phyloP scores from a whole-genome alignment of 1,140 invertebrate species.

The Leptinotarsa lineolata region DNA sequence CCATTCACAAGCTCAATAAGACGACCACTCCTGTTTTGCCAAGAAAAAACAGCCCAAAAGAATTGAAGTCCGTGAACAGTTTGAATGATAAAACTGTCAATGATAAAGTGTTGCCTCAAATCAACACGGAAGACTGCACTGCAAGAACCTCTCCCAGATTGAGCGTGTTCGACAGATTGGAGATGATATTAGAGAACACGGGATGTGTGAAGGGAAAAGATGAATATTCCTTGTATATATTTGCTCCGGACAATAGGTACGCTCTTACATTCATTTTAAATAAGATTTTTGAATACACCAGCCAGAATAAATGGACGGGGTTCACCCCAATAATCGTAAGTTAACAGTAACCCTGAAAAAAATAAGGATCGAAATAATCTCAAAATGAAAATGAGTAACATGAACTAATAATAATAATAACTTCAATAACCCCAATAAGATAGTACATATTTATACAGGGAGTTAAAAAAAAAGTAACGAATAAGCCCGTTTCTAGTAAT shows the following conservation, averaged over 20 bases:
- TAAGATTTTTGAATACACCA: too few species aligned
- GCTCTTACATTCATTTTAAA: conserved; percentile 27
- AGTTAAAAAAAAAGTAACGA: too few species aligned
- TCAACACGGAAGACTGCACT: conserved; percentile 47
- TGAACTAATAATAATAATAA: too few species aligned
- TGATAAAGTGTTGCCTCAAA: conserved; percentile 49
- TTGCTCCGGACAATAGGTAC: conserved; percentile 81
- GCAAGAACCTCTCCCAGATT: conserved; percentile 30
- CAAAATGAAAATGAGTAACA: too few species aligned
- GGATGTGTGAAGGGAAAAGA: conserved; percentile 84
- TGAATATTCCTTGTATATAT: conserved; percentile 87
- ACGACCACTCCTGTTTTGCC: conserved; percentile 38
- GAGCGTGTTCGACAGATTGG: conserved; percentile 33
- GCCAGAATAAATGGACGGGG: too few species aligned
- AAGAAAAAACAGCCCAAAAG: conserved; percentile 44
- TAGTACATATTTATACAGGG: too few species aligned
- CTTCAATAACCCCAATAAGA: too few species aligned
- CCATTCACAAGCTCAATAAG: conserved; percentile 35
- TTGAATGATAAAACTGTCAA: conserved; percentile 46
- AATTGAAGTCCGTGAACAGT: conserved; percentile 53
- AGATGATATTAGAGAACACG: conserved; percentile 64
- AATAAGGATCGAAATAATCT: too few species aligned
- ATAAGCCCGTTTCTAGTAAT: too few species aligned
- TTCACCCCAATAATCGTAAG: too few species aligned
- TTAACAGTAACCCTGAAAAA: too few species aligned